phyloP scores from a whole-genome alignment of 2,888 invertebrate species.

The Hermaeophaga mercurialis region DNA sequence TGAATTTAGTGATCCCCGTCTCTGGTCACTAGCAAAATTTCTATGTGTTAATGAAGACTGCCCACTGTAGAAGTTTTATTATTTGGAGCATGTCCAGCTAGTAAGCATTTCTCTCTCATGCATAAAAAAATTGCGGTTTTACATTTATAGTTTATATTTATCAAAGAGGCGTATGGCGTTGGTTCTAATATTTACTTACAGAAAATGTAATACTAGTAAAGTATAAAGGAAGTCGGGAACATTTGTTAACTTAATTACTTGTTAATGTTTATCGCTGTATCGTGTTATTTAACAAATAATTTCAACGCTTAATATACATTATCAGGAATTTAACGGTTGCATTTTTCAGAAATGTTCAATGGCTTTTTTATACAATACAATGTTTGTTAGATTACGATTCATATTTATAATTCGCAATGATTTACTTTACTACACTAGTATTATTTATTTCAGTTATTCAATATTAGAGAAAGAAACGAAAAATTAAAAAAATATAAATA shows the following conservation, averaged over 20 bases:
- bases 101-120: constrained; percentile 20
- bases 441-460: no score
- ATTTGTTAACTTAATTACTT: neutral
- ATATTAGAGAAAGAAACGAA: no score
- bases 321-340: no score
- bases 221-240: neutral
- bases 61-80: constrained; percentile 19
- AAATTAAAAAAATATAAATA: no score
- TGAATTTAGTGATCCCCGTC: no score
- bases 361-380: no score
- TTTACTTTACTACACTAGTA: no score
- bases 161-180: constrained; percentile 1
- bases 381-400: no score
- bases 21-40: no score
- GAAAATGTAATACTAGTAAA: neutral
- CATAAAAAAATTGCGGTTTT: constrained; percentile 30
- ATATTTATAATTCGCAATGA: no score
- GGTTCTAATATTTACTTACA: neutral
- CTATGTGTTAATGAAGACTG: constrained; percentile 21
- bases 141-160: constrained; percentile 16
- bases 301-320: no score
- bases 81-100: constrained; percentile 23
- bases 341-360: no score
- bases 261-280: neutral
- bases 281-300: neutral